Percentiles rank a stretch among this genome's conserved stretches.
phyloP scores from a whole-genome alignment of 2,797 vertebrate genomes.

The Spheniscus humboldti region DNA sequence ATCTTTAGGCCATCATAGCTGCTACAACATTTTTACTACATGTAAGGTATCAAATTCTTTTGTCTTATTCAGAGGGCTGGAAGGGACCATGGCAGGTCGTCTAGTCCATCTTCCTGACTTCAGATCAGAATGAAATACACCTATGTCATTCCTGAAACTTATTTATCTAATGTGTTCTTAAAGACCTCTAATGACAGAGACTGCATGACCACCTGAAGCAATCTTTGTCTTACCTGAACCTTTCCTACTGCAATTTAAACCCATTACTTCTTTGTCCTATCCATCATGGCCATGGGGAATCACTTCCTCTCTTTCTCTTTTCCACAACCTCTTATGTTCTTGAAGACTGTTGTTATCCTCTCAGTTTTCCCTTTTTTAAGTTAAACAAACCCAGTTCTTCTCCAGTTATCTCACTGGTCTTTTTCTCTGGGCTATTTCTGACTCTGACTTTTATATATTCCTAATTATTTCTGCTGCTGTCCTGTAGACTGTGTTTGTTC shows the following conservation, averaged over 20 bases:
- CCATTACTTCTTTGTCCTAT: not conserved
- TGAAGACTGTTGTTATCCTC: not conserved
- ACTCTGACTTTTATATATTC: not conserved
- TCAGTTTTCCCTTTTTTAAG: not conserved
- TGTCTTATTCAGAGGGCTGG: not conserved
- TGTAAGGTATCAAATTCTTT: not conserved
- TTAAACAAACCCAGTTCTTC: not conserved
- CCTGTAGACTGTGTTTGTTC: not conserved
- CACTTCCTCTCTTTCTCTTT: not conserved
- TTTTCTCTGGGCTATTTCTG: not conserved
- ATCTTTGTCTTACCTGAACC: not conserved
- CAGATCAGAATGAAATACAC: not conserved
- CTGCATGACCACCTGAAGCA: not conserved
- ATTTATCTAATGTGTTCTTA: not conserved
- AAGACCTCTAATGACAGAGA: not conserved
- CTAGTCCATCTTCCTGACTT: not conserved
- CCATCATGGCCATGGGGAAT: not conserved
- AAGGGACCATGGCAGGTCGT: not conserved
- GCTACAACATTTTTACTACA: not conserved
- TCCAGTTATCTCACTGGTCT: not conserved
- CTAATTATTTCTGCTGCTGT: not conserved
- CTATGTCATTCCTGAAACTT: not conserved
- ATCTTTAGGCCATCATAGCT: not conserved
- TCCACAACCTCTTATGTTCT: not conserved
- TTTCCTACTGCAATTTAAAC: not conserved